These are phyloP conservation scores for Smittia aterrima DNA, from an alignment of 2,888 invertebrate species.

Conservation along the genomic window DNA sequence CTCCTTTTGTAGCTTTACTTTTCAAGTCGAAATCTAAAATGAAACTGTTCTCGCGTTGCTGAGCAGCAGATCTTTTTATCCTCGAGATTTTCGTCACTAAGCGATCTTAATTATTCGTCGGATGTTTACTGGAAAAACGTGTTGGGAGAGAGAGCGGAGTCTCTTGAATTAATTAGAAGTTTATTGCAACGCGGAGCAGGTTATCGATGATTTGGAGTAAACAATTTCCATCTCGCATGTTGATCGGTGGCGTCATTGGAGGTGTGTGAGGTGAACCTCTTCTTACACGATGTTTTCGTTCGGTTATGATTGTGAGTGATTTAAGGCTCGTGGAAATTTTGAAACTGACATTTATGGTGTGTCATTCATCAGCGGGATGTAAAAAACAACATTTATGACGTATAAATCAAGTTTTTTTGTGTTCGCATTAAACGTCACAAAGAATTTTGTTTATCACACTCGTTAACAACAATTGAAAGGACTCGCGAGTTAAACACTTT, in stretches of 20 bases:
- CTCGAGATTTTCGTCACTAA: not conserved
- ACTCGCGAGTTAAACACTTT: not conserved
- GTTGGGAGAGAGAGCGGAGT: constrained; percentile 9
- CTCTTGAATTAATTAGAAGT: constrained; percentile 22
- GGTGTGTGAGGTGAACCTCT: not conserved
- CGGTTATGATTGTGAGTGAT: not conserved
- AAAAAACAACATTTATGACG: not conserved
- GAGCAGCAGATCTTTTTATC: constrained; percentile 21
- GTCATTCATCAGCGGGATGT: not conserved
- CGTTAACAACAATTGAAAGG: not conserved
- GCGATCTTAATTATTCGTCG: not conserved
- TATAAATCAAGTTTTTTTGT: constrained; percentile 4
- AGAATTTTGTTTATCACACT: constrained; percentile 2
- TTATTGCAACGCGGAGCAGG: constrained; percentile 12
- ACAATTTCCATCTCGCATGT: not conserved
- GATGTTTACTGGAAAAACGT: constrained; percentile 19
- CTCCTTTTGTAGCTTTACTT: not conserved
- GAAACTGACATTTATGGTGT: constrained; percentile 4
- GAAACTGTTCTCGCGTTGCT: constrained; percentile 16
- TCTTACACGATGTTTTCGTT: not conserved
- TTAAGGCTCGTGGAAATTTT: not conserved
- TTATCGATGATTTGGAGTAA: not conserved
- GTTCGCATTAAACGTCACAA: not conserved
- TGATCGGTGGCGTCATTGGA: not conserved
- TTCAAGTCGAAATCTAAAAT: constrained; percentile 12